These are phyloP conservation scores for Epinephelus moara DNA, from an alignment of 2,113 vertebrate genomes.

Conservation along the genomic window DNA sequence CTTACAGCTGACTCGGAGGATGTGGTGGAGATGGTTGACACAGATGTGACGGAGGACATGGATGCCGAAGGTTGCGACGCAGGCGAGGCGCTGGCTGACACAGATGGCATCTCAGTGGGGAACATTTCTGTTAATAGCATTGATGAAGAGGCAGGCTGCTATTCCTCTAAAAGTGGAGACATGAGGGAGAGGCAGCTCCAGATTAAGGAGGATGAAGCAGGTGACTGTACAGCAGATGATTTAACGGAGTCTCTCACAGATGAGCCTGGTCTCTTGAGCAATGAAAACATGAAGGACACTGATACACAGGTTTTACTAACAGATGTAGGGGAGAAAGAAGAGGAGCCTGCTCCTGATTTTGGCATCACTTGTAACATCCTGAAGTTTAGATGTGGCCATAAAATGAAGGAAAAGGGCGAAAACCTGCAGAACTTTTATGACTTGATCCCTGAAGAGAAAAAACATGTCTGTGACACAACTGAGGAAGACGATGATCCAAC, in stretches of 20 bases:
- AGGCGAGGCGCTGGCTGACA: constrained; percentile 78
- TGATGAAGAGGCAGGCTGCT: constrained; percentile 50
- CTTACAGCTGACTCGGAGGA: constrained; percentile 67
- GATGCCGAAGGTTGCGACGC: constrained; percentile 73
- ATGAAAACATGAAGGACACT: constrained; percentile 18
- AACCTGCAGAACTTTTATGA: constrained; percentile 51
- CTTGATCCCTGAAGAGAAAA: constrained; percentile 21
- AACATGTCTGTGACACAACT: constrained; percentile 26
- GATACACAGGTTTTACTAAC: constrained; percentile 16
- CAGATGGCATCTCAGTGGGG: constrained; percentile 77
- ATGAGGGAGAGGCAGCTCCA: constrained; percentile 29
- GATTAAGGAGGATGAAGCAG: constrained; percentile 45
- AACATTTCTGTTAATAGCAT: constrained; percentile 70
- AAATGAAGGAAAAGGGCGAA: constrained; percentile 44
- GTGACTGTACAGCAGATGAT: constrained; percentile 50
- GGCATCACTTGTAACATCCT: constrained; percentile 54
- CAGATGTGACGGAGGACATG: constrained; percentile 68
- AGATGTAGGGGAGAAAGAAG: constrained; percentile 50
- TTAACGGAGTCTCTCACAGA: constrained; percentile 55
- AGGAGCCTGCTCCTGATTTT: constrained; percentile 58
- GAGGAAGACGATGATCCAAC: constrained; percentile 8
- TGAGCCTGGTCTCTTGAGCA: constrained; percentile 21
- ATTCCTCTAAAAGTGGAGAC: constrained; percentile 2
- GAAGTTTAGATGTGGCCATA: constrained; percentile 50
- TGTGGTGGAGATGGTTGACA: constrained; percentile 58